These are phyloP conservation scores for Zoanthus sansibaricus DNA, from an alignment of 92 coral and sea anemone species.

Conservation along the genomic window DNA sequence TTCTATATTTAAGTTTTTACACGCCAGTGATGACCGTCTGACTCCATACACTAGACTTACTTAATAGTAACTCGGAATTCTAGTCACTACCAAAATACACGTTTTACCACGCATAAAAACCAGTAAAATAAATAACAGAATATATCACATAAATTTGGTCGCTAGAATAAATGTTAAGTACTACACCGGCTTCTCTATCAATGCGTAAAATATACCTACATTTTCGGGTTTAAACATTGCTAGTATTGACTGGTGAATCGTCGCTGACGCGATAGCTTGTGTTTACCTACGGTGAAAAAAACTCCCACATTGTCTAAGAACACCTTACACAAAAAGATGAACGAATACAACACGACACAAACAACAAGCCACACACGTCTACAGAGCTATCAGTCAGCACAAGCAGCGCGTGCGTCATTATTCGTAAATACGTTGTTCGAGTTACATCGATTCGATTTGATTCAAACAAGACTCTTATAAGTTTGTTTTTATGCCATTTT, in stretches of 20 bases:
- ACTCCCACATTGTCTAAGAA: neutral
- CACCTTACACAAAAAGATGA: neutral
- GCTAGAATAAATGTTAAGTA: neutral
- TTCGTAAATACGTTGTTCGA: neutral
- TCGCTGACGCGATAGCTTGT: too few species aligned
- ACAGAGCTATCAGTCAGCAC: neutral
- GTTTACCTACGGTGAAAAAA: too few species aligned
- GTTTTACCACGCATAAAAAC: neutral
- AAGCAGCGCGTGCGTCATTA: neutral
- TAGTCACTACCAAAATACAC: neutral
- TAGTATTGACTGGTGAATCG: neutral
- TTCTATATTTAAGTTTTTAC: neutral
- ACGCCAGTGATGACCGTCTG: neutral
- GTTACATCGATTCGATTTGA: neutral
- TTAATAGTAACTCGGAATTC: too few species aligned
- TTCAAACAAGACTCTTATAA: neutral
- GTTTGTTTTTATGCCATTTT: neutral
- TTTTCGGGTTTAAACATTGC: too few species aligned
- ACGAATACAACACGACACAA: neutral
- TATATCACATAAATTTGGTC: neutral
- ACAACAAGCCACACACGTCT: neutral
- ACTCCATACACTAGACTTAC: neutral
- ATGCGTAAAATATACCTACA: too few species aligned
- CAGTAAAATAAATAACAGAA: conserved; percentile 1
- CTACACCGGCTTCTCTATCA: neutral